phyloP scores from a whole-genome alignment of 2,888 invertebrate species.

The Notocelia uddmanniana region DNA sequence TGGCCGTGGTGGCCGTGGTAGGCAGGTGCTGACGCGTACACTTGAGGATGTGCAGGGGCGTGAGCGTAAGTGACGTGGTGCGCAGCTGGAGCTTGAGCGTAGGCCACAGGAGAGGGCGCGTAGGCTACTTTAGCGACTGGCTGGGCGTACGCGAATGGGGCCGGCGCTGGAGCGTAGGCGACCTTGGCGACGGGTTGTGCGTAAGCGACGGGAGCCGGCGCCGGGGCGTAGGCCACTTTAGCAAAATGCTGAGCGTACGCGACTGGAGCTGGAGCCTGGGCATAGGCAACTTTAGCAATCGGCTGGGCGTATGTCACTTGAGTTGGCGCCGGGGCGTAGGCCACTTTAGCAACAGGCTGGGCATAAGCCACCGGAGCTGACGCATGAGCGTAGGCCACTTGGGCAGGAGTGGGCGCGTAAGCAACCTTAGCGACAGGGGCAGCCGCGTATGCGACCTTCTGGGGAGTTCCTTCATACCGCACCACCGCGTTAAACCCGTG shows the following conservation, averaged over 20 bases:
- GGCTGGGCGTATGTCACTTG: conserved; percentile 40
- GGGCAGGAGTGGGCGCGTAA: conserved; percentile 52
- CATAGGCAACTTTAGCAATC: conserved; percentile 56
- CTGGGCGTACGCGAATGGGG: conserved; percentile 50
- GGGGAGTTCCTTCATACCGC: conserved; percentile 71
- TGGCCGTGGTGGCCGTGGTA: conserved; percentile 59
- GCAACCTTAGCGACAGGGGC: conserved; percentile 50
- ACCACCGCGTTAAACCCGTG: conserved; percentile 80
- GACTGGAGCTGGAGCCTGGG: conserved; percentile 29
- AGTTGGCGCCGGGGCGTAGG: conserved; percentile 53
- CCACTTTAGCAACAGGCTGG: conserved; percentile 54
- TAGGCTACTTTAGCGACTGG: conserved; percentile 61
- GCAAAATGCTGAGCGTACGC: conserved; percentile 38
- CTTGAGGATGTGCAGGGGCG: conserved; percentile 44
- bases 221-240: conserved; percentile 55
- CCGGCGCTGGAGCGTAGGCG: conserved; percentile 51
- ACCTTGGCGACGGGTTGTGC: conserved; percentile 52
- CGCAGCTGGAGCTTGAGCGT: conserved; percentile 56
- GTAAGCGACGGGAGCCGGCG: conserved; percentile 49
- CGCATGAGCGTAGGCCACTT: conserved; percentile 49
- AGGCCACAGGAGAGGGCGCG: conserved; percentile 54
- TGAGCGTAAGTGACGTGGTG: conserved; percentile 50
- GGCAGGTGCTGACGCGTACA: conserved; percentile 51
- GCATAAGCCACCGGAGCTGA: conserved; percentile 31
- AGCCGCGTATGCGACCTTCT: conserved; percentile 47